These are phyloP conservation scores for Calliphora vomitoria DNA, from an alignment of 2,888 invertebrate genomes.

Conservation along the genomic window DNA sequence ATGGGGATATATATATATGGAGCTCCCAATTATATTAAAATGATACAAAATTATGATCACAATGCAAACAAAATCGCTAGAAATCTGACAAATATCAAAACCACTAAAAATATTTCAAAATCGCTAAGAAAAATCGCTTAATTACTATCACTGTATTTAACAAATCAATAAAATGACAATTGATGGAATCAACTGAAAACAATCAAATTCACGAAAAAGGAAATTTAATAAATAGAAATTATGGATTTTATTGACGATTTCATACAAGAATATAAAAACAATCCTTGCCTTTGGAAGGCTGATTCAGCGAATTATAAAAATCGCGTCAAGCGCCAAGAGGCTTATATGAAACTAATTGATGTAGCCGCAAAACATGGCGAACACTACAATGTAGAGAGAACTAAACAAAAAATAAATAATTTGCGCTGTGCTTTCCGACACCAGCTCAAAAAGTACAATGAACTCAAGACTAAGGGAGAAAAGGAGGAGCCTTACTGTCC, in stretches of 20 bases:
- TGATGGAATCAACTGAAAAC: slow-evolving; percentile 63
- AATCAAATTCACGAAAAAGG: slow-evolving; percentile 29
- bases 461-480: slow-evolving; percentile 83
- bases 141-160: slow-evolving; percentile 50
- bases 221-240: slow-evolving; percentile 18
- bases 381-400: slow-evolving; percentile 83
- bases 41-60: too few species aligned
- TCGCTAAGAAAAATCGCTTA: not conserved
- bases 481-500: slow-evolving; percentile 84
- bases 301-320: slow-evolving; percentile 83
- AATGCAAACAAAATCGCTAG: too few species aligned
- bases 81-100: too few species aligned
- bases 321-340: slow-evolving; percentile 82
- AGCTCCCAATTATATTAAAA: too few species aligned
- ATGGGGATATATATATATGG: too few species aligned
- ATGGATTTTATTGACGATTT: slow-evolving; percentile 84
- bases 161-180: slow-evolving; percentile 70
- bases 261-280: slow-evolving; percentile 83
- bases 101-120: too few species aligned
- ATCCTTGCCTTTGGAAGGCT: slow-evolving; percentile 84
- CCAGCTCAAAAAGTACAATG: slow-evolving; percentile 83
- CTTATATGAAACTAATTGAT: slow-evolving; percentile 83
- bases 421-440: slow-evolving; percentile 84
- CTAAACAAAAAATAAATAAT: slow-evolving; percentile 84
- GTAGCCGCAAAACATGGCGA: slow-evolving; percentile 84